These are phyloP conservation scores for Cephalopholis sonnerati DNA, from an alignment of 2,113 vertebrate species.

Conservation along the genomic window DNA sequence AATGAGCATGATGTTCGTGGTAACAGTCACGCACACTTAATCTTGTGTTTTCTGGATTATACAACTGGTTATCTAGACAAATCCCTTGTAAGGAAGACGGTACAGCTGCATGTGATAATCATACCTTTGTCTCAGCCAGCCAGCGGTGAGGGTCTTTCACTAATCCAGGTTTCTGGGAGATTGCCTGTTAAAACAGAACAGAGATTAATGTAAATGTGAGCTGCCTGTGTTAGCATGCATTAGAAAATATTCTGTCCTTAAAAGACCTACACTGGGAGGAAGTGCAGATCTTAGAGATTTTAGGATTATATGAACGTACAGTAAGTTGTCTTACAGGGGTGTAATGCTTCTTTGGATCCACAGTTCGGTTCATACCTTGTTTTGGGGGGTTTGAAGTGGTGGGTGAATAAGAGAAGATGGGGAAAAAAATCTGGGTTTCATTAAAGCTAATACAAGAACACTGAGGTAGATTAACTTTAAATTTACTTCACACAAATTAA, in stretches of 20 bases:
- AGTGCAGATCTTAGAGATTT: background rate
- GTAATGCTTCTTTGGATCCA: no score
- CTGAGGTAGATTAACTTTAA: no score
- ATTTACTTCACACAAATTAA: no score
- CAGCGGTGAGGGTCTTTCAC: slow-evolving; percentile 91
- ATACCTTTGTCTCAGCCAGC: slow-evolving; percentile 96
- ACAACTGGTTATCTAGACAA: slow-evolving; percentile 10
- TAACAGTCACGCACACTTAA: background rate
- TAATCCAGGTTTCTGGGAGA: slow-evolving; percentile 86
- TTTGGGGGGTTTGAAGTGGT: no score
- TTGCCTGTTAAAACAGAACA: slow-evolving; percentile 82
- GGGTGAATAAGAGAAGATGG: no score
- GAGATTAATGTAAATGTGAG: slow-evolving; percentile 35
- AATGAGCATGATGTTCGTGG: background rate
- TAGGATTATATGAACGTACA: background rate
- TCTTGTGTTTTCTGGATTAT: slow-evolving; percentile 24
- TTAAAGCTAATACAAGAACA: no score
- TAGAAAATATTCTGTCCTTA: background rate
- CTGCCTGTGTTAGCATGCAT: background rate
- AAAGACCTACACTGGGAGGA: background rate
- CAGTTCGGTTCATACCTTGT: no score
- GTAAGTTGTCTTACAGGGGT: background rate
- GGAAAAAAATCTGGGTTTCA: no score
- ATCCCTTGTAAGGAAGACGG: background rate
- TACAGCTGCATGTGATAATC: slow-evolving; percentile 6